These are phyloP conservation scores for Sarcophaga subvicina DNA, from an alignment of 2,888 invertebrate genomes.

Conservation along the genomic window DNA sequence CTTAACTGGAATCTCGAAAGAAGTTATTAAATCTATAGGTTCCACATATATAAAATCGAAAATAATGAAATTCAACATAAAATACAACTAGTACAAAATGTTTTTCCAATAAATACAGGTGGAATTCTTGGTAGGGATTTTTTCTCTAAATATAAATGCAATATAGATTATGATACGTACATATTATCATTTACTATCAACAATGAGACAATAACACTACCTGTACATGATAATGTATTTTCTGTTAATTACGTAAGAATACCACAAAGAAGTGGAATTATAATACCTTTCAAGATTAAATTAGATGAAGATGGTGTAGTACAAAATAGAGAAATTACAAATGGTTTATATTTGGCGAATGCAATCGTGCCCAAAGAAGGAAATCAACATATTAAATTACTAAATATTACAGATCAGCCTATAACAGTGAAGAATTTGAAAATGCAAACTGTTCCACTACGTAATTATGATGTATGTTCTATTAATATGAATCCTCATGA, in stretches of 20 bases:
- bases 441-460: too few relatives aligned
- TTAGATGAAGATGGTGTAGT: too few relatives aligned
- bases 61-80: constrained; percentile 4
- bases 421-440: not conserved
- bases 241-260: constrained; percentile 3
- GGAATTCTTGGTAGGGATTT: constrained; percentile 3
- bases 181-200: constrained; percentile 27
- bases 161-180: constrained; percentile 53
- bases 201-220: constrained; percentile 4
- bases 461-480: too few relatives aligned
- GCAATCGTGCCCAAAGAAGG: not conserved
- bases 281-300: constrained; percentile 28
- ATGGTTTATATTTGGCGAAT: too few relatives aligned
- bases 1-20: not conserved
- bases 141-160: constrained; percentile 38
- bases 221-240: constrained; percentile 25
- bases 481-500: too few relatives aligned
- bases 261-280: constrained; percentile 45
- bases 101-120: constrained; percentile 51
- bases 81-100: constrained; percentile 33
- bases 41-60: constrained; percentile 17
- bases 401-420: constrained; percentile 22
- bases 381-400: constrained; percentile 35
- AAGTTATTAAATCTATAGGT: constrained; percentile 28
- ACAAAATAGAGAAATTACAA: too few relatives aligned